Evolutionary conservation across 2,113 vertebrate species (phyloP).

Genomic region (Pseudorhombus dupliciocellatus): DNA sequence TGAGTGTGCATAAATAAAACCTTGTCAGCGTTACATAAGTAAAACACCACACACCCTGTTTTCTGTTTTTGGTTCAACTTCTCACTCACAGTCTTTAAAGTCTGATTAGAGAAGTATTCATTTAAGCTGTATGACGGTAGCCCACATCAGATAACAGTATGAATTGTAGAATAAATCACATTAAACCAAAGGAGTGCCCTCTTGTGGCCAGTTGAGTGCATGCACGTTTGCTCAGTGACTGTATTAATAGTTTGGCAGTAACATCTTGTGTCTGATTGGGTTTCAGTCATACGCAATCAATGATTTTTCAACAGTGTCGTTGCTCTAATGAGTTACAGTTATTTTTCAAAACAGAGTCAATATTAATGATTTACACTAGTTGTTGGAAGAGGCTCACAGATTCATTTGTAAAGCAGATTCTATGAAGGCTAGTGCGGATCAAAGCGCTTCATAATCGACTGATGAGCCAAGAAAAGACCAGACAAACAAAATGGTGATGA

Average conservation of each 20-base stretch:
- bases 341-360: no score
- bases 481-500: no score
- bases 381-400: no score
- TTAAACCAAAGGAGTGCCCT: conserved; percentile 34
- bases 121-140: no score
- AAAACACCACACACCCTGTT: no score
- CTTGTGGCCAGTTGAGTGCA: conserved; percentile 48
- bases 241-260: neutral
- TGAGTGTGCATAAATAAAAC: neutral
- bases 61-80: no score
- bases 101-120: no score
- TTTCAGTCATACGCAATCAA: neutral
- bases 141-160: neutral
- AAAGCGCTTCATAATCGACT: no score
- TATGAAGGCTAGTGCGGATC: neutral
- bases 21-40: neutral
- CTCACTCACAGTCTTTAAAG: no score
- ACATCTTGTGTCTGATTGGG: conserved; percentile 7
- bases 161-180: neutral
- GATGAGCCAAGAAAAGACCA: no score
- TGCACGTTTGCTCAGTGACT: neutral
- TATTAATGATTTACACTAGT: no score
- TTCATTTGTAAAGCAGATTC: neutral
- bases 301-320: neutral
- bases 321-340: neutral